Percentiles rank a stretch among this genome's conserved stretches.
phyloP scores from a whole-genome alignment of 2,888 invertebrate genomes.

The Tenthredo notha region DNA sequence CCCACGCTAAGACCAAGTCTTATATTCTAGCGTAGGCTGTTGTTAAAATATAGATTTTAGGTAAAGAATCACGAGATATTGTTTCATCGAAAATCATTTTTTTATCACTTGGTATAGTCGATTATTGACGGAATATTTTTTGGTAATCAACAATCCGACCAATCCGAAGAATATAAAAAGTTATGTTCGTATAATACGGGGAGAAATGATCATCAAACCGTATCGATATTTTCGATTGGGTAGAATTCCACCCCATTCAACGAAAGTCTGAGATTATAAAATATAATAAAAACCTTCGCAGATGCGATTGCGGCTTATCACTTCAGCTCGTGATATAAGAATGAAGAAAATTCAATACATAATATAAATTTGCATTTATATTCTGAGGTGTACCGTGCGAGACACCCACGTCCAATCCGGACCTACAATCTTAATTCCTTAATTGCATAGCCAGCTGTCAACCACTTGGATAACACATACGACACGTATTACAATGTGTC shows the following conservation, averaged over 20 bases:
- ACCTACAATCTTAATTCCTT: slow-evolving; percentile 48
- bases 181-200: too few species aligned
- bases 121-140: not conserved
- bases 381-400: slow-evolving; percentile 41
- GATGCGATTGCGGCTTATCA: not conserved
- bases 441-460: slow-evolving; percentile 42
- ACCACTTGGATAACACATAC: slow-evolving; percentile 35
- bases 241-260: not conserved
- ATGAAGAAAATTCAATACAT: slow-evolving; percentile 34
- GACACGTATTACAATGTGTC: not conserved
- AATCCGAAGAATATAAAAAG: not conserved
- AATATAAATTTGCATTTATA: slow-evolving; percentile 1
- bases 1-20: not conserved
- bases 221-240: not conserved
- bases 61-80: not conserved
- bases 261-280: not conserved
- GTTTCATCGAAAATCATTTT: not conserved
- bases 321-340: not conserved
- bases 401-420: slow-evolving; percentile 49
- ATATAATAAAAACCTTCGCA: not conserved
- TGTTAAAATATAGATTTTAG: not conserved
- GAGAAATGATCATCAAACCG: not conserved
- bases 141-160: not conserved
- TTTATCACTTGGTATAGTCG: not conserved
- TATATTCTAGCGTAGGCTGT: not conserved